phyloP scores from a whole-genome alignment of 92 coral and sea anemone species.

The Epizoanthus ramosus region DNA sequence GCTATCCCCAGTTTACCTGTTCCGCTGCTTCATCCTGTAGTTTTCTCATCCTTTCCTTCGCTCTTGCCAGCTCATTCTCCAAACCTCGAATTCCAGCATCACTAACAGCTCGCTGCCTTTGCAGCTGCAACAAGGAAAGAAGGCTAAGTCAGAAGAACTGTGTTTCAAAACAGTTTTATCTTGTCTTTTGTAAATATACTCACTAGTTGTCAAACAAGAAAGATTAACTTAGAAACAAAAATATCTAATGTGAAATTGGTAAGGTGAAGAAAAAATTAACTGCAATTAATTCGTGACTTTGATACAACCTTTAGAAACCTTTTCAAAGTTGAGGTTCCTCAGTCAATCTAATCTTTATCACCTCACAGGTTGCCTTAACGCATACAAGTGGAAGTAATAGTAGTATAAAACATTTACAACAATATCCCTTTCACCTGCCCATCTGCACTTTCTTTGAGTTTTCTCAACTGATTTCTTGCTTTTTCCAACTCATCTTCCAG shows the following conservation, averaged over 20 bases:
- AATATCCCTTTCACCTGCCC: slow-evolving; percentile 45
- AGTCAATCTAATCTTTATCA: too few relatives aligned
- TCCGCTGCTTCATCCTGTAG: slow-evolving; percentile 74
- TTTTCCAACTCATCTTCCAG: slow-evolving; percentile 74
- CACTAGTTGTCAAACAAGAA: not conserved
- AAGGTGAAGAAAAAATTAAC: too few relatives aligned
- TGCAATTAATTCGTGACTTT: too few relatives aligned
- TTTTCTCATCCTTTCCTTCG: slow-evolving; percentile 63
- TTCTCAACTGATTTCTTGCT: slow-evolving; percentile 48
- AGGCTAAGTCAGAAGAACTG: not conserved
- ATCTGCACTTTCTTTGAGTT: slow-evolving; percentile 48
- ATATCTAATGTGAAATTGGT: too few relatives aligned
- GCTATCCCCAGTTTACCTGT: slow-evolving; percentile 54
- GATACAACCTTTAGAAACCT: too few relatives aligned
- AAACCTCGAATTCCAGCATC: slow-evolving; percentile 57
- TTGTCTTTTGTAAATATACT: not conserved
- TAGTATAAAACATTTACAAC: not conserved
- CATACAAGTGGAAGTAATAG: not conserved
- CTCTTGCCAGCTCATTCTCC: slow-evolving; percentile 60
- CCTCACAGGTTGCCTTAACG: too few relatives aligned
- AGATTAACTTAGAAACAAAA: too few relatives aligned
- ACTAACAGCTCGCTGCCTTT: slow-evolving; percentile 43
- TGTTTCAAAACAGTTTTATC: not conserved
- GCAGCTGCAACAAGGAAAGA: slow-evolving; percentile 40
- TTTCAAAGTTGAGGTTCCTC: too few relatives aligned